Evolutionary conservation across 1,140 invertebrate genomes (phyloP), one percentile per base, ranked within the genome.

Genomic region (Armadillidium nasatum): DNA sequence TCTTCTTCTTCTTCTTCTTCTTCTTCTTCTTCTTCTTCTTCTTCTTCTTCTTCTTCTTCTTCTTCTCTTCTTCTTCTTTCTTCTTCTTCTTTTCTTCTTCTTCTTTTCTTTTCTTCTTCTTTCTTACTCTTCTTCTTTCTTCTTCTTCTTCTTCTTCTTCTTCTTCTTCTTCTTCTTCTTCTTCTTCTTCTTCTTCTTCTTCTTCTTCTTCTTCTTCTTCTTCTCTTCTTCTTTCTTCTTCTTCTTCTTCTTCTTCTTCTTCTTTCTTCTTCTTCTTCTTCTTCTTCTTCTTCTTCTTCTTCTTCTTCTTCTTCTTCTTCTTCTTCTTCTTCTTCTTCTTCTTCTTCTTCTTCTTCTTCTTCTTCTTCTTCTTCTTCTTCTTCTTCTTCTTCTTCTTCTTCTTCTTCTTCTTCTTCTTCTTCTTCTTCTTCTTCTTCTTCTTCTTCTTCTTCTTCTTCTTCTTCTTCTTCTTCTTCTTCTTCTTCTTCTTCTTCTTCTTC

Each of bases 141-240:
- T n/a, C 50, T 54, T 54, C n/a, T 54, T 54, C n/a, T 54, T n/a
- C n/a, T 54, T n/a, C n/a, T 54, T n/a, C n/a, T 54, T 54, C n/a
- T 54, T n/a, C n/a, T 54, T n/a, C n/a, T 54, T 54, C n/a, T 54
- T n/a, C n/a, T 54, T n/a, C n/a, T 54, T 54, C n/a, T 54, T n/a
- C n/a, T 54, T n/a, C n/a, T 54, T 54, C n/a, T 54, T n/a, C n/a
- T 54, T n/a, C n/a, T 54, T n/a, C n/a, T 54, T 54, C n/a, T n/a
- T 54, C n/a, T n/a, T n/a, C n/a, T n/a, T 54, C n/a, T n/a, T 54
- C 50, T n/a, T 54, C n/a, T n/a, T 54, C n/a, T 54, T 54, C n/a
- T 54, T n/a, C n/a, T 54, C 50, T 54, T 54, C 50, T 54, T 54
- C 50, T 54, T 54, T 54, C n/a, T 54, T 54, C n/a, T 54, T 54